These are phyloP conservation scores for Mastacembelus armatus DNA, from an alignment of 2,797 vertebrate genomes.

Conservation along the genomic window DNA sequence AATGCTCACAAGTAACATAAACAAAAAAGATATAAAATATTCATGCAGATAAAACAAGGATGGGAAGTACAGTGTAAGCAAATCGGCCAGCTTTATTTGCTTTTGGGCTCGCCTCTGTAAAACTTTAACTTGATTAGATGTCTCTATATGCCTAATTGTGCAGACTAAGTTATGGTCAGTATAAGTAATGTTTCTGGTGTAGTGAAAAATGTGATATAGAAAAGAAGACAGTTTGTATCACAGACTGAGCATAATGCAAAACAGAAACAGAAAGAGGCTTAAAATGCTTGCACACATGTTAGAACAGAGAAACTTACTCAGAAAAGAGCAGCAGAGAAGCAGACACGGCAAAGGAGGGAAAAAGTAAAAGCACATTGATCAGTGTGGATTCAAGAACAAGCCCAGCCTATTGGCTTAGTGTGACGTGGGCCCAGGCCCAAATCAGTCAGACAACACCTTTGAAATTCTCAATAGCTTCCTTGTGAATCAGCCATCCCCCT, in stretches of 20 bases:
- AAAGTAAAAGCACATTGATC: constrained; percentile 77
- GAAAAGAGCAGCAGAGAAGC: constrained; percentile 25
- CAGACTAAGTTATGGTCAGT: constrained; percentile 65
- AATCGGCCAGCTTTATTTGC: constrained; percentile 73
- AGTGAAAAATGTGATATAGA: constrained; percentile 50
- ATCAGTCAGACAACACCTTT: constrained; percentile 86
- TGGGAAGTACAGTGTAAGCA: constrained; percentile 73
- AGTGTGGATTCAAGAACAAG: constrained; percentile 71
- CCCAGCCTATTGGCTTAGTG: constrained; percentile 63
- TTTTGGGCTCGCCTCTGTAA: constrained; percentile 60
- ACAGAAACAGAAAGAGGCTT: constrained; percentile 66
- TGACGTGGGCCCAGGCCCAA: constrained; percentile 74
- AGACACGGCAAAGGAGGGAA: constrained; percentile 36
- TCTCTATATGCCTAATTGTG: constrained; percentile 69
- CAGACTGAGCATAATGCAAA: constrained; percentile 58
- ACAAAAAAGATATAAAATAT: constrained; percentile 78
- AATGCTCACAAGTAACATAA: constrained; percentile 74
- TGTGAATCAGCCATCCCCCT: constrained; percentile 81
- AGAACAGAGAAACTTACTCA: constrained; percentile 43
- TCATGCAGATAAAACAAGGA: constrained; percentile 72
- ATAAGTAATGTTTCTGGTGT: constrained; percentile 55
- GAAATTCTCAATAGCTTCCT: constrained; percentile 85
- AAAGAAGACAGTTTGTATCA: constrained; percentile 52
- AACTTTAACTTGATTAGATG: constrained; percentile 65
- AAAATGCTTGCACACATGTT: constrained; percentile 61